A percentile compares a stretch with the other conserved stretches of the same genome.
Conservation (phyloP, 1,140 invertebrate species). For the Dryas iulia region DNA sequence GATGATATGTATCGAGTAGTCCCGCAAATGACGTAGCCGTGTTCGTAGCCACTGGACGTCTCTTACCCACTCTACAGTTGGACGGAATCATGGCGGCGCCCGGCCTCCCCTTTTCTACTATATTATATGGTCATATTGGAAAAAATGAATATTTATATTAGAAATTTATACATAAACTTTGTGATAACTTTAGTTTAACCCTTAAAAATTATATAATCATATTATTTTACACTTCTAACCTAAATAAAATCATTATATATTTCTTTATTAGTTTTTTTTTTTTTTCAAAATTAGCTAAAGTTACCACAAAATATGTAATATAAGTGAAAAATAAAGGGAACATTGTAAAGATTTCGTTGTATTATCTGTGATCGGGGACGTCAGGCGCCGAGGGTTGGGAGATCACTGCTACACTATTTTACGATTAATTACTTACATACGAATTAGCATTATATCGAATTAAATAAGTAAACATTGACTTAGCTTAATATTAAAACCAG, state of each 20-base stretch:
- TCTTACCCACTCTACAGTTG: constrained; percentile 78
- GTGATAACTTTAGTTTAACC: not conserved
- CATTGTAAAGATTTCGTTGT: constrained; percentile 66
- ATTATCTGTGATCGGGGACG: constrained; percentile 52
- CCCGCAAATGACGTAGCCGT: constrained; percentile 78
- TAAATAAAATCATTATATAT: not conserved
- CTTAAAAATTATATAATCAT: not conserved
- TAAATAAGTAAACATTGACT: constrained; percentile 79
- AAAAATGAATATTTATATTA: not conserved
- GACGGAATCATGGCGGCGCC: constrained; percentile 77
- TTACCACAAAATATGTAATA: constrained; percentile 22
- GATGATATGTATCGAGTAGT: constrained; percentile 81
- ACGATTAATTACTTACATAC: constrained; percentile 76
- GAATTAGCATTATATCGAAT: constrained; percentile 75
- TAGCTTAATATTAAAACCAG: constrained; percentile 76
- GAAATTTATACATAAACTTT: not conserved
- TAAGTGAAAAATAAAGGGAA: constrained; percentile 24
- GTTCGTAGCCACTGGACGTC: constrained; percentile 78
- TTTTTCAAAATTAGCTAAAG: not conserved
- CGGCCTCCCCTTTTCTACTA: constrained; percentile 30
- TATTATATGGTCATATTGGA: not conserved
- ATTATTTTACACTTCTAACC: not conserved
- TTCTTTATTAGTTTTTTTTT: not conserved
- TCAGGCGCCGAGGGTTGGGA: constrained; percentile 72
- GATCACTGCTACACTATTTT: constrained; percentile 77